These are phyloP conservation scores for Eudasyphora cyanicolor DNA, from an alignment of 2,888 invertebrate genomes.

Conservation along the genomic window DNA sequence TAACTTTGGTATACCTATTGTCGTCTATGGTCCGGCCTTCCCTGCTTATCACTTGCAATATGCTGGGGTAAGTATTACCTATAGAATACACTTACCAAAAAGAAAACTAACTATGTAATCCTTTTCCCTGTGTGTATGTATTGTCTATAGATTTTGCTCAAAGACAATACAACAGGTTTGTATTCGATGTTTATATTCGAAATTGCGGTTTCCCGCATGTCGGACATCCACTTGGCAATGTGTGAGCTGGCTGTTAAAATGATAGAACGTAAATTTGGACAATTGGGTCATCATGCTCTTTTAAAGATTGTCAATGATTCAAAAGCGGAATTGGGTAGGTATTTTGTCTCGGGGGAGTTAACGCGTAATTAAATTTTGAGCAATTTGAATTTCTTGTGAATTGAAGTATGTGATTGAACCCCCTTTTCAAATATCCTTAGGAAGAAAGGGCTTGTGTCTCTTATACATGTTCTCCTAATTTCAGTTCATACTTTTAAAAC, in stretches of 20 bases:
- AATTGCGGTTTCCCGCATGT: constrained; percentile 56
- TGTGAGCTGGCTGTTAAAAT: constrained; percentile 67
- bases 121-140: neutral
- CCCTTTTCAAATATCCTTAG: no score
- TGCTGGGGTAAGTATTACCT: constrained; percentile 67
- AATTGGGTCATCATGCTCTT: constrained; percentile 55
- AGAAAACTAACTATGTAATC: neutral
- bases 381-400: no score
- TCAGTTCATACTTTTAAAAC: constrained; percentile 53
- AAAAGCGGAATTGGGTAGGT: constrained; percentile 63
- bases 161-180: constrained; percentile 53
- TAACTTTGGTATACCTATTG: constrained; percentile 69
- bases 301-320: constrained; percentile 49
- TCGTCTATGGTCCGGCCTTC: constrained; percentile 69
- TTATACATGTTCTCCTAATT: constrained; percentile 14
- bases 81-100: neutral
- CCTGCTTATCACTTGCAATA: constrained; percentile 66
- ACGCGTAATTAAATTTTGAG: no score
- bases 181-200: constrained; percentile 64
- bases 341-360: no score
- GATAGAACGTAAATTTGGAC: constrained; percentile 60
- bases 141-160: constrained; percentile 60
- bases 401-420: no score
- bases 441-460: neutral
- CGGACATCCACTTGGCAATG: constrained; percentile 68